Evolutionary conservation across 2,888 invertebrate species (phyloP).

Genomic region (Lasioglossum pauxillum): DNA sequence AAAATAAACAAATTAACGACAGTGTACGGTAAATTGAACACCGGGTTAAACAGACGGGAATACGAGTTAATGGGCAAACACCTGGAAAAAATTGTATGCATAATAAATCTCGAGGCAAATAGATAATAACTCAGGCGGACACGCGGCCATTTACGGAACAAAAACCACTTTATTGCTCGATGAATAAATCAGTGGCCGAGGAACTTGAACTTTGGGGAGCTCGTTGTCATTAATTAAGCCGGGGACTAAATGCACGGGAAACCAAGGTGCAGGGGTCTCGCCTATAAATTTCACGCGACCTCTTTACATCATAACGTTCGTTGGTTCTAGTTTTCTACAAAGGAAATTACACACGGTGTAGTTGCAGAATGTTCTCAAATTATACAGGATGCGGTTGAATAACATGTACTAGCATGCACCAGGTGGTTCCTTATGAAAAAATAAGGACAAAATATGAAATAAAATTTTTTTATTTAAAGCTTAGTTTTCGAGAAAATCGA

Average conservation of each 20-base stretch:
- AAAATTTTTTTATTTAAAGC: no score
- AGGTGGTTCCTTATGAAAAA: no score
- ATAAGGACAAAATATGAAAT: no score
- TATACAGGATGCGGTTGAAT: no score
- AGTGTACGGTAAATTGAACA: not conserved
- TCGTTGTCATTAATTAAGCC: constrained; percentile 62
- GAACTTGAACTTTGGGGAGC: constrained; percentile 33
- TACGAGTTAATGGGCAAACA: not conserved
- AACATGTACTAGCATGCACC: no score
- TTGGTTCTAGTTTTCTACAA: constrained; percentile 11
- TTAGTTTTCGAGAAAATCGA: no score
- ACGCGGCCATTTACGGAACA: not conserved
- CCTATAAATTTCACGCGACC: constrained; percentile 50
- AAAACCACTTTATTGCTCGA: constrained; percentile 18
- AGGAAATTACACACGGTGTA: not conserved
- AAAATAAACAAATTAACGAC: not conserved
- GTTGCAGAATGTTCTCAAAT: no score
- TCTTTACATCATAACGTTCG: constrained; percentile 43
- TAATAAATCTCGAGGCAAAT: not conserved
- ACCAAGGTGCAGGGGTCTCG: constrained; percentile 23
- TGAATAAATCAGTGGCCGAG: constrained; percentile 36
- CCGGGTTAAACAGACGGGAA: not conserved
- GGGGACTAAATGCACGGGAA: constrained; percentile 32
- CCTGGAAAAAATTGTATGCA: not conserved
- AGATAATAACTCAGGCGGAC: not conserved